These are phyloP conservation scores for Cossypha dichroa DNA, from an alignment of 2,797 vertebrate species.

Conservation along the genomic window DNA sequence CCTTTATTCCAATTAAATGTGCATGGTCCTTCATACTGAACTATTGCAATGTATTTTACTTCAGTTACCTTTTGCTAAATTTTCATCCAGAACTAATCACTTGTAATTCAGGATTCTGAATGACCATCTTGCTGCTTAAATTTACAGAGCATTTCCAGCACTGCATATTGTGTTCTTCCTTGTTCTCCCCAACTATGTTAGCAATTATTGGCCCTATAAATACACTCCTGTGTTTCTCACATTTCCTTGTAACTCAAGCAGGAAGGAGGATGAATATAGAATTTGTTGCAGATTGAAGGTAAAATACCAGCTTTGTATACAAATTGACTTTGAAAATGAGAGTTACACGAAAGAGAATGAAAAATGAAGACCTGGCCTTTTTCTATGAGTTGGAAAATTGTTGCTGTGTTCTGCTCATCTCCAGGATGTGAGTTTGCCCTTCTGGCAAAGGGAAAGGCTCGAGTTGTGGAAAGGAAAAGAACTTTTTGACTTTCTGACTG, in stretches of 20 bases:
- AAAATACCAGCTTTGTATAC: not conserved
- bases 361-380: not conserved
- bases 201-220: not conserved
- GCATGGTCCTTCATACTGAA: accelerated
- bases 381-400: not conserved
- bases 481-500: not conserved
- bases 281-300: accelerated
- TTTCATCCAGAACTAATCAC: not conserved
- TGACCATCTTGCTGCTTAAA: not conserved
- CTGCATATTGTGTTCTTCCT: not conserved
- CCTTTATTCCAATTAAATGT: not conserved
- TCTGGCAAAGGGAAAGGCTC: not conserved
- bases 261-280: not conserved
- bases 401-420: not conserved
- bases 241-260: not conserved
- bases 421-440: not conserved
- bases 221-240: not conserved
- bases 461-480: not conserved
- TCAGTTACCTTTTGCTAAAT: not conserved
- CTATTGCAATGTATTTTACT: not conserved
- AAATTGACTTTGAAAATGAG: not conserved
- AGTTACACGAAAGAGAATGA: not conserved
- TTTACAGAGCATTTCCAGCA: not conserved
- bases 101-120: not conserved
- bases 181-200: accelerated